phyloP scores from a whole-genome alignment of 2,888 invertebrate genomes.

The Nipponacmea schrenckii region DNA sequence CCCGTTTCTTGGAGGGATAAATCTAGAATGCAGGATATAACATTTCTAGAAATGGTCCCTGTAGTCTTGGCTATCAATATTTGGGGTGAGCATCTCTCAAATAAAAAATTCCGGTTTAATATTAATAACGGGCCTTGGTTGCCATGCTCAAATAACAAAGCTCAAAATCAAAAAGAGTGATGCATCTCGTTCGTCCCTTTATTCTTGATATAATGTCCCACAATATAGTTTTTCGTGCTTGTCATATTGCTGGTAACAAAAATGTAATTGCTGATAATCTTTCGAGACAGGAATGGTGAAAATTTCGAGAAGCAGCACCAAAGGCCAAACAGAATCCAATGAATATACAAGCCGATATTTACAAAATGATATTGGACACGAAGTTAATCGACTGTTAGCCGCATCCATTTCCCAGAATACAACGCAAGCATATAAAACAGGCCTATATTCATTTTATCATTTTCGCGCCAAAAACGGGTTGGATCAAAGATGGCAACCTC shows the following conservation, averaged over 20 bases:
- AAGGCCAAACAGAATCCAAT: not conserved
- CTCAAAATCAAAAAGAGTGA: no score
- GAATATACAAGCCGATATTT: not conserved
- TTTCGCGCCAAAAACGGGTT: not conserved
- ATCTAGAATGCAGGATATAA: not conserved
- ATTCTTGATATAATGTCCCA: not conserved
- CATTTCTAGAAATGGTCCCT: slow-evolving; percentile 16
- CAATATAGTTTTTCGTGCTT: not conserved
- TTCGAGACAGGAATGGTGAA: not conserved
- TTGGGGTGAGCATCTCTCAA: not conserved
- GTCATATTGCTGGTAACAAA: not conserved
- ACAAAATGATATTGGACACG: not conserved
- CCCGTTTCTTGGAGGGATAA: slow-evolving; percentile 1
- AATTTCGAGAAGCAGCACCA: not conserved
- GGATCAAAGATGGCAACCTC: not conserved
- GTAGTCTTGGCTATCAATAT: slow-evolving; percentile 10
- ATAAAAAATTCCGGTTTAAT: slow-evolving; percentile 6
- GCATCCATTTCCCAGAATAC: not conserved
- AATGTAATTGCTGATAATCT: not conserved
- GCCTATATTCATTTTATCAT: not conserved
- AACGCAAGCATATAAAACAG: not conserved
- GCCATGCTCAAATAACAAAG: slow-evolving; percentile 1
- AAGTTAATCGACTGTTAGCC: not conserved
- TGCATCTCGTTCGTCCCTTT: not conserved
- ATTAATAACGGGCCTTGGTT: slow-evolving; percentile 14